These are phyloP conservation scores for Suillia variegata DNA, from an alignment of 2,888 invertebrate genomes.

Conservation along the genomic window DNA sequence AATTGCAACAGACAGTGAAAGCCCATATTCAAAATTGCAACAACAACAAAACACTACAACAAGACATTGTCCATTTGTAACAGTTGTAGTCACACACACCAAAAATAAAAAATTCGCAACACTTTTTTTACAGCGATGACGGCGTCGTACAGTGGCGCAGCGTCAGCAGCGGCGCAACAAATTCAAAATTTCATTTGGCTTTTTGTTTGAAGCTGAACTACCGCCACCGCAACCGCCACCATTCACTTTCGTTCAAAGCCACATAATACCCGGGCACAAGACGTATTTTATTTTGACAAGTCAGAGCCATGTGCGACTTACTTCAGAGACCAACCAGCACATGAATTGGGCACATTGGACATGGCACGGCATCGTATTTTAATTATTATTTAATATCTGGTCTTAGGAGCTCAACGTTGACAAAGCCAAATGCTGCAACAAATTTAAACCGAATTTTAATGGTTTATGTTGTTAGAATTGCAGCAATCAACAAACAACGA, in stretches of 20 bases:
- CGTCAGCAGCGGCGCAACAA: neutral
- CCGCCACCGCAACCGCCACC: too few relatives aligned
- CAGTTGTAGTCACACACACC: neutral
- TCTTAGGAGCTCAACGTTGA: too few relatives aligned
- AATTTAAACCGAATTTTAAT: too few relatives aligned
- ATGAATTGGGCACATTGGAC: too few relatives aligned
- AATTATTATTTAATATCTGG: neutral
- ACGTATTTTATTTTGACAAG: neutral
- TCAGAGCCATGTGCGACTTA: too few relatives aligned
- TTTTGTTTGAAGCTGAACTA: neutral
- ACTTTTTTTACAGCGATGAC: conserved; percentile 3
- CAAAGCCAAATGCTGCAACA: too few relatives aligned
- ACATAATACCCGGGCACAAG: neutral
- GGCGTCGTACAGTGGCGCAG: neutral
- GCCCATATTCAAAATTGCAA: neutral
- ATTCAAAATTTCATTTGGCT: neutral
- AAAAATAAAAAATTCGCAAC: conserved; percentile 11
- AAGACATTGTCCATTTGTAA: neutral
- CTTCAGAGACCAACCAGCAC: too few relatives aligned
- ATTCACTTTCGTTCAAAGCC: conserved; percentile 6
- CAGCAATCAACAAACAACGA: too few relatives aligned
- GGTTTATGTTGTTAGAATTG: too few relatives aligned
- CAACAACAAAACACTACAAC: neutral
- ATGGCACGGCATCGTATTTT: neutral
- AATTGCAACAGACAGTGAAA: neutral